These are phyloP conservation scores for Enteromius viviparus DNA, from an alignment of 2,797 vertebrate genomes.

Conservation along the genomic window DNA sequence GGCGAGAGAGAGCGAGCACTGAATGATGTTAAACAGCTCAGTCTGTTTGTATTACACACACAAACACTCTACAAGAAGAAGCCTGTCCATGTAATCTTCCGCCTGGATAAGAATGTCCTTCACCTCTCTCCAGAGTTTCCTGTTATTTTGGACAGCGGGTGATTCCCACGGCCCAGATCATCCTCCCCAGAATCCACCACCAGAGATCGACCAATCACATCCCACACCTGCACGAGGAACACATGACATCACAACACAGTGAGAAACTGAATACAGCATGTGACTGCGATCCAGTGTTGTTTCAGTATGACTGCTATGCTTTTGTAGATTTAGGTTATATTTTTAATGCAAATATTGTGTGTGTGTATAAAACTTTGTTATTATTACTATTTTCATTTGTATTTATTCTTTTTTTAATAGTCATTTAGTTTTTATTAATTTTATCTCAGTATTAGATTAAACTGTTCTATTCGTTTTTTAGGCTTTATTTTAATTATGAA, in stretches of 20 bases:
- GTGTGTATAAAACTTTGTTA: not conserved
- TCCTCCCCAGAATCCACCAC: constrained; percentile 86
- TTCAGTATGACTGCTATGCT: not conserved
- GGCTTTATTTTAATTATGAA: not conserved
- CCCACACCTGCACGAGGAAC: constrained; percentile 80
- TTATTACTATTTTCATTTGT: not conserved
- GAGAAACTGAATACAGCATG: not conserved
- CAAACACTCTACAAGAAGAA: not conserved
- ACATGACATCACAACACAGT: not conserved
- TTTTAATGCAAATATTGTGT: not conserved
- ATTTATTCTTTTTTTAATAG: not conserved
- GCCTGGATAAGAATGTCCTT: not conserved
- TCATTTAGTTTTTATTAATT: not conserved
- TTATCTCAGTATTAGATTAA: not conserved
- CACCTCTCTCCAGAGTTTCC: constrained; percentile 90
- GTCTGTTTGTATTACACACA: not conserved
- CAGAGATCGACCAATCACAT: constrained; percentile 91
- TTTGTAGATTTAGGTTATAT: not conserved
- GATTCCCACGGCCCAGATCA: constrained; percentile 84
- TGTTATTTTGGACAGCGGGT: constrained; percentile 81
- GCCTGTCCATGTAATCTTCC: too few relatives aligned
- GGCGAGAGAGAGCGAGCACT: not conserved
- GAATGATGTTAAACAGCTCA: not conserved
- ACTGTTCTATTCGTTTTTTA: not conserved
- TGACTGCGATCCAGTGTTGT: not conserved